Evolutionary conservation across 2,797 vertebrate species (phyloP), one percentile per base, ranked within the genome.

Genomic region (Centropyge bicolor): DNA sequence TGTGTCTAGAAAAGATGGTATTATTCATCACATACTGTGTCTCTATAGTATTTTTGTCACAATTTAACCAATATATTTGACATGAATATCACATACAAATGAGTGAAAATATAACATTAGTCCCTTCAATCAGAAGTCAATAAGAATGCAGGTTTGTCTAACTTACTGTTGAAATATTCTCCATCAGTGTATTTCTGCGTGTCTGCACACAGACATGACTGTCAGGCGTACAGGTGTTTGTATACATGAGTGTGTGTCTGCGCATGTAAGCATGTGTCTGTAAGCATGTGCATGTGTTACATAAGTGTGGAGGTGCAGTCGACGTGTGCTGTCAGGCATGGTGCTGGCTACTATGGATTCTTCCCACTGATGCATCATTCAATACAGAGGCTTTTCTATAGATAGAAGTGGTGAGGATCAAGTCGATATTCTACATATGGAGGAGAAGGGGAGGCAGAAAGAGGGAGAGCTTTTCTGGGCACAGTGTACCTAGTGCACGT

Each of bases 221-320:
- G n/a, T 57, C 60, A 74, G 27, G 40, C 36, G 24, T 7, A 77
- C 71, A 80, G 73, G 82, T 71, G 69, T 80, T 66, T 76, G 70
- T 52, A 24, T 52, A 67, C 19, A 16, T 22, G 40, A 27, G 70
- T 16, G 36, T 65, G 52, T 14, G 40, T 49, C 48, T 57, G 19
- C 46, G 19, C 31, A 19, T 59, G 54, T 60, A 27, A 19, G 22
- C 67, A 70, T 82, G 69, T 71, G 67, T 22, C 41, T 74, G 66
- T 45, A 9, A 72, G 46, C 66, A 68, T 85, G 71, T 73, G 78
- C 71, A 38, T 76, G 52, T 54, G 86, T 93, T 92, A 89, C 83
- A 70, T 92, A 92, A 94, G 81, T 85, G 76, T 84, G 76, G 84
- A 79, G 84, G 87, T 88, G 89, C 65, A 46, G 73, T 20, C 2